A percentile compares a stretch with the other conserved stretches of the same genome.
These are phyloP conservation scores for Aporophyla nigra DNA, from an alignment of 2,888 invertebrate genomes.

Conservation along the genomic window DNA sequence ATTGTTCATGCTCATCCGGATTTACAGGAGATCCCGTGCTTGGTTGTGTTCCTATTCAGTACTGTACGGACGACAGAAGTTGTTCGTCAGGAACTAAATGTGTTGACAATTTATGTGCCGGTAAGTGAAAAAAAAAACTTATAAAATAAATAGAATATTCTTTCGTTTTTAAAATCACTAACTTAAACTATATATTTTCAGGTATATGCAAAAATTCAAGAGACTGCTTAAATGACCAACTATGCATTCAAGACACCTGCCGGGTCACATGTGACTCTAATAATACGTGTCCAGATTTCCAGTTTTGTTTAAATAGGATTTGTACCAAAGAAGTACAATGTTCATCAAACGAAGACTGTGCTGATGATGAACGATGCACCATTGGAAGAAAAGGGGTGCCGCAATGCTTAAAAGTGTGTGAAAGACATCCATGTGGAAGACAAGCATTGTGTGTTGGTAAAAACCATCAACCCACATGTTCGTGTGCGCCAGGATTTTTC, in stretches of 20 bases:
- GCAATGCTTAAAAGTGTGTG: slow-evolving; percentile 94
- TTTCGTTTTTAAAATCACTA: not conserved
- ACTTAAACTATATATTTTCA: slow-evolving; percentile 74
- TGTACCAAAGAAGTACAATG: slow-evolving; percentile 96
- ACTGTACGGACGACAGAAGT: slow-evolving; percentile 95
- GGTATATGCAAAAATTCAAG: slow-evolving; percentile 95
- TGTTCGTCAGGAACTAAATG: slow-evolving; percentile 96
- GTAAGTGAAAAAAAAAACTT: slow-evolving; percentile 82
- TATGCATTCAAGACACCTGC: slow-evolving; percentile 96
- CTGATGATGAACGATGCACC: slow-evolving; percentile 93
- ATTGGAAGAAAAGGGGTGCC: slow-evolving; percentile 93
- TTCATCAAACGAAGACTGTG: slow-evolving; percentile 93
- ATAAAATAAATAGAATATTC: not conserved
- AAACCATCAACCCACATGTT: slow-evolving; percentile 94
- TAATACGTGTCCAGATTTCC: slow-evolving; percentile 95
- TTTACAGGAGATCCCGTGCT: slow-evolving; percentile 96
- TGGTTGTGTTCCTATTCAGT: slow-evolving; percentile 96
- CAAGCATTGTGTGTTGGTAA: slow-evolving; percentile 95
- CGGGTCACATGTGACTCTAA: slow-evolving; percentile 95
- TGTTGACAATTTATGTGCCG: slow-evolving; percentile 94
- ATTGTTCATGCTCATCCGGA: slow-evolving; percentile 96
- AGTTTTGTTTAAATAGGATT: slow-evolving; percentile 95
- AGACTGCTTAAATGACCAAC: slow-evolving; percentile 96
- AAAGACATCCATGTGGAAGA: slow-evolving; percentile 94
- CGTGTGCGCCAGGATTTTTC: slow-evolving; percentile 95